phyloP scores from a whole-genome alignment of 2,113 vertebrate genomes.

The Scolopax mira region DNA sequence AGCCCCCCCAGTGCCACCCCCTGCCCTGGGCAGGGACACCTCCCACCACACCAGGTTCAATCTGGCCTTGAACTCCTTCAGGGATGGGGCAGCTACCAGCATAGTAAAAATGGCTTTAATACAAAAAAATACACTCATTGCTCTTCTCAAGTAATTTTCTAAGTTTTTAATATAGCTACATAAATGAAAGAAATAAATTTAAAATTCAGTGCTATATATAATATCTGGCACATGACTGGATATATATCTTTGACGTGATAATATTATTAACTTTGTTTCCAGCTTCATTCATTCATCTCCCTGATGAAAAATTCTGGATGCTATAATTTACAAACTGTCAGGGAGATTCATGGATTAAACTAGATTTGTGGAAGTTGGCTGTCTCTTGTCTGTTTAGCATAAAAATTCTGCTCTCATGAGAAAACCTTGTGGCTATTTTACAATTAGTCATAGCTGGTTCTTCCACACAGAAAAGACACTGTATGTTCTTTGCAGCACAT shows the following conservation, averaged over 20 bases:
- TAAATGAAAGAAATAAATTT: not conserved
- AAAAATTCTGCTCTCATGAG: not conserved
- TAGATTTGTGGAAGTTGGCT: not conserved
- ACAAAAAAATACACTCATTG: not conserved
- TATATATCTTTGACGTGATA: not conserved
- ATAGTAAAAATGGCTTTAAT: slow-evolving; percentile 2
- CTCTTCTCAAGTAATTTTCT: slow-evolving; percentile 3
- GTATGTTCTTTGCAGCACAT: not conserved
- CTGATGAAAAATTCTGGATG: not conserved
- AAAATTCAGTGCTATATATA: not conserved
- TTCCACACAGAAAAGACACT: not conserved
- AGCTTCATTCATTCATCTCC: not conserved
- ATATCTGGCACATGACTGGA: not conserved
- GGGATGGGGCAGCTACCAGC: not conserved
- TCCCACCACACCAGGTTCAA: not conserved
- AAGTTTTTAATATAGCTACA: not conserved
- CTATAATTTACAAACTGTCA: slow-evolving; percentile 26
- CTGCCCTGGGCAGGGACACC: not conserved
- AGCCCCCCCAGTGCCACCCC: not conserved
- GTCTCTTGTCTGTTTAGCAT: not conserved
- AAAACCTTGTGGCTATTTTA: not conserved
- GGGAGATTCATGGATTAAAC: not conserved
- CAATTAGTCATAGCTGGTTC: not conserved
- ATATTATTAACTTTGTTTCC: slow-evolving; percentile 34
- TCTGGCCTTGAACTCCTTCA: too few species aligned